Base-by-base conservation (phyloP, 2,113 vertebrate species). In the Zosterops lateralis region DNA sequence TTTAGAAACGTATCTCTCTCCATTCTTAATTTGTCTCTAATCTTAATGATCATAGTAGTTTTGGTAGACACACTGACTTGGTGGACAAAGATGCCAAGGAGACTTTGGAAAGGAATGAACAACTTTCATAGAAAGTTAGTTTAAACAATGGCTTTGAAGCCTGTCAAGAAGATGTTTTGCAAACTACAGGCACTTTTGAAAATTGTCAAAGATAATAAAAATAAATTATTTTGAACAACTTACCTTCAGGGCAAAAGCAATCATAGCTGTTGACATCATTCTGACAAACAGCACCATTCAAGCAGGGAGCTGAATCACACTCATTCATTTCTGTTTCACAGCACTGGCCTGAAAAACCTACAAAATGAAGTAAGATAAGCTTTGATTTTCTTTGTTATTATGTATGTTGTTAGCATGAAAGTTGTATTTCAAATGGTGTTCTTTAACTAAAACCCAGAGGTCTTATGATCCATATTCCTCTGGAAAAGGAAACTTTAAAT, bases 241-340 rank as follows among this genome's bases (percentile, higher is more conserved):
- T 97, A 97, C 98, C 97, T 95, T 98, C 95, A 50, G 95, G 96
- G 94, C 96, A 98, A 93, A 98, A 97, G 88, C 97, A 98, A 75
- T 97, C 93, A 97, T 98, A 98, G 64, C 78, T 92, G 86, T 97
- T 97, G 94, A 97, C 71, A 95, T 87, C 84, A 89, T 98, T 97
- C 82, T 98, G 96, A 96, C 97, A 98, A 92, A 97, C 87, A 82
- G 97, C 97, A 75, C 93, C 89, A 68, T 97, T 98, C 87, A 98
- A 97, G 92, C 97, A 98, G n/a, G 97, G 97, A 82, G 95, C 51
- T 32, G 95, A 98, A 89, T 96, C 95, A 31, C 97, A 98, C 36
- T 96, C 89, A 70, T 98, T 97, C 92, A 96, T 94, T 97, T 98
- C 96, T 95, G 95, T 95, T 95, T 98, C 97, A 97, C 96, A 98